Evolutionary conservation across 2,113 vertebrate species (phyloP).

Genomic region (Parus major): DNA sequence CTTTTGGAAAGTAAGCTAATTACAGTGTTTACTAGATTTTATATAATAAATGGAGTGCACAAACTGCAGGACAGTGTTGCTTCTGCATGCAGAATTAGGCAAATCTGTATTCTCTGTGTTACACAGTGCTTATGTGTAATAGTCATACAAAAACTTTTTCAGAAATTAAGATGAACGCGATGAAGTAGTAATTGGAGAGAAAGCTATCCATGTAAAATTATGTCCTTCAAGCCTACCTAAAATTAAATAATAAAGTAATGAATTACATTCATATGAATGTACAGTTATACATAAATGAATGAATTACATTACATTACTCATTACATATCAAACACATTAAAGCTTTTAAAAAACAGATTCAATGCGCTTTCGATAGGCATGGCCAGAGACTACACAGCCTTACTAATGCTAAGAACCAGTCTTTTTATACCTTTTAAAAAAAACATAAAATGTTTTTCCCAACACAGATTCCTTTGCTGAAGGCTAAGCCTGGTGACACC

Average conservation of each 20-base stretch:
- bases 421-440: neutral
- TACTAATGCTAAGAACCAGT: neutral
- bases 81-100: neutral
- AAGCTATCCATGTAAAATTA: neutral
- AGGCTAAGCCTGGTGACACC: neutral
- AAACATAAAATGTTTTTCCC: neutral
- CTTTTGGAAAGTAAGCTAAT: neutral
- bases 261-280: neutral
- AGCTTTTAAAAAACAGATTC: neutral
- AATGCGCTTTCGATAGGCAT: neutral
- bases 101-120: neutral
- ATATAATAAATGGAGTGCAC: accelerated
- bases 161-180: neutral
- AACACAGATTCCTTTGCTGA: neutral
- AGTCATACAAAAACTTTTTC: neutral
- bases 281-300: too few species aligned
- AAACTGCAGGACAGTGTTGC: neutral
- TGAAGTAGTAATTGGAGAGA: neutral
- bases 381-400: neutral
- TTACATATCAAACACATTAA: neutral
- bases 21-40: neutral
- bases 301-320: neutral
- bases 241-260: neutral
- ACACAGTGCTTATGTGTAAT: neutral
- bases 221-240: neutral